Conservation (phyloP, 2,113 vertebrate species). For the Strix uralensis region DNA sequence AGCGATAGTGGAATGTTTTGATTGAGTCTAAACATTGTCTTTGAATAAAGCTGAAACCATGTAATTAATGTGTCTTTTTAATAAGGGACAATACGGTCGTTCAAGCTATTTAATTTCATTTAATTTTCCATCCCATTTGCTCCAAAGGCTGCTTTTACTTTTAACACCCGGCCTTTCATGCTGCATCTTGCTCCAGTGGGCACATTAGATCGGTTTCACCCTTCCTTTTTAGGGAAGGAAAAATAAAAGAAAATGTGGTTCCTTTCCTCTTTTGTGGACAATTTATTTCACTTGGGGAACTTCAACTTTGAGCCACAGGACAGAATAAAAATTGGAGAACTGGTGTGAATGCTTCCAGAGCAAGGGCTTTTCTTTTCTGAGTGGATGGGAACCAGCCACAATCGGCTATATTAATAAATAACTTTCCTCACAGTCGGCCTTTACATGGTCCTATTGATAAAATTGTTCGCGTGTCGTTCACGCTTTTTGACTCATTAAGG, state of each 20-base stretch:
- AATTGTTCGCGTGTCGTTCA: constrained; percentile 97
- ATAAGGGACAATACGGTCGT: constrained; percentile 90
- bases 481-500: constrained; percentile 88
- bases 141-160: constrained; percentile 89
- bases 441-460: constrained; percentile 91
- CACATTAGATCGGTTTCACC: constrained; percentile 89
- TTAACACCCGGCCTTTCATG: constrained; percentile 88
- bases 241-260: constrained; percentile 88
- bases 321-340: constrained; percentile 84
- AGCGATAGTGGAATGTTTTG: constrained; percentile 88
- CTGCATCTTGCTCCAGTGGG: constrained; percentile 83
- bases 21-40: constrained; percentile 91
- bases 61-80: constrained; percentile 99
- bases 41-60: constrained; percentile 91
- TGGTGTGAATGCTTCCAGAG: constrained; percentile 85
- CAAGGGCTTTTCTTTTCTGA: constrained; percentile 78
- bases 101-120: constrained; percentile 99
- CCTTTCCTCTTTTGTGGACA: constrained; percentile 83
- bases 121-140: constrained; percentile 99
- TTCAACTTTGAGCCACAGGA: constrained; percentile 84
- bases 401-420: constrained; percentile 97
- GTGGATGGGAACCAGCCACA: constrained; percentile 91
- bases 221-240: constrained; percentile 81
- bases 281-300: constrained; percentile 89
- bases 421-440: constrained; percentile 88